A percentile compares a stretch with the other conserved stretches of the same genome.
Evolutionary conservation across 2,113 vertebrate genomes (phyloP).

Genomic region (Isichthys henryi): DNA sequence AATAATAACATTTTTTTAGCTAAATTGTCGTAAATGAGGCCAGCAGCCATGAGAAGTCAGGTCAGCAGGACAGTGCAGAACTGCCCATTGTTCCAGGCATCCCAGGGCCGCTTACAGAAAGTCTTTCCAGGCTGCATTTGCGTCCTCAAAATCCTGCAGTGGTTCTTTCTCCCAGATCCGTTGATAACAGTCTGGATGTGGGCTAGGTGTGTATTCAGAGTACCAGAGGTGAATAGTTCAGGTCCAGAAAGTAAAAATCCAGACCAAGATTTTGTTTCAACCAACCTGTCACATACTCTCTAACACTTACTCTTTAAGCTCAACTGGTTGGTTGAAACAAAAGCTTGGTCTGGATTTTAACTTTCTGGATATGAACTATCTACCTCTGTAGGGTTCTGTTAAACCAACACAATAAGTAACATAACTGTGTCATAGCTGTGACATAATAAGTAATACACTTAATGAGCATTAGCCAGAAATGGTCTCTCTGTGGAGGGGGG

Average conservation of each 20-base stretch:
- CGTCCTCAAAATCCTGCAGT: not conserved
- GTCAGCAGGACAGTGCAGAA: not conserved
- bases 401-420: too few species aligned
- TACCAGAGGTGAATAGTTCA: not conserved
- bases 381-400: not conserved
- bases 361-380: not conserved
- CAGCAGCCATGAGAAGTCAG: not conserved
- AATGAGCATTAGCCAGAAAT: constrained; percentile 60
- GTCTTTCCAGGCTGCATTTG: constrained; percentile 43
- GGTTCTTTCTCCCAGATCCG: not conserved
- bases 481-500: constrained; percentile 68
- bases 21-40: not conserved
- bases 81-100: constrained; percentile 64
- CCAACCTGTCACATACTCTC: not conserved
- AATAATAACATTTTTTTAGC: not conserved
- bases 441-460: constrained; percentile 68
- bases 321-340: not conserved
- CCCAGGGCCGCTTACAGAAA: constrained; percentile 62
- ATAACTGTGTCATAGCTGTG: too few species aligned
- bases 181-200: constrained; percentile 20
- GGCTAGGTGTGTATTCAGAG: constrained; percentile 2
- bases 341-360: not conserved
- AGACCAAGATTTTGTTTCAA: not conserved
- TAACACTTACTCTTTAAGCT: not conserved
- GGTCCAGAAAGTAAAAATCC: constrained; percentile 4